These are phyloP conservation scores for Hippoglossus hippoglossus DNA, from an alignment of 2,797 vertebrate genomes.

Conservation along the genomic window DNA sequence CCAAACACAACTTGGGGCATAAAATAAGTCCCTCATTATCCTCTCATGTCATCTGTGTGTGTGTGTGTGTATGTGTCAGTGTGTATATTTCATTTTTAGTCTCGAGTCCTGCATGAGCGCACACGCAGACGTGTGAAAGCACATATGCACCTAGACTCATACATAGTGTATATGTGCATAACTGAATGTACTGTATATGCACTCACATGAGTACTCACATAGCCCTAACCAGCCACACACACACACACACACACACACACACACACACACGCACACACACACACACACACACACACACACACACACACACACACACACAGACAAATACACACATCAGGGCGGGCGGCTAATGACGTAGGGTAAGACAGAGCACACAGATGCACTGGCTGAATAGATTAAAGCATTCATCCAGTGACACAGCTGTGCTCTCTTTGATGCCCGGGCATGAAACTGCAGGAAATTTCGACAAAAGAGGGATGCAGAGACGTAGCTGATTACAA, in stretches of 20 bases:
- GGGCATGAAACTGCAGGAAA: slow-evolving; percentile 75
- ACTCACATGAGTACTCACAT: slow-evolving; percentile 29
- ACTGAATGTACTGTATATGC: slow-evolving; percentile 19
- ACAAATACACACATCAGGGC: slow-evolving; percentile 20
- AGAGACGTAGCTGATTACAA: slow-evolving; percentile 43
- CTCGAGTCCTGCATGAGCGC: slow-evolving; percentile 17
- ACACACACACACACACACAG: slow-evolving; percentile 15
- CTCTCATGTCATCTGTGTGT: slow-evolving; percentile 24
- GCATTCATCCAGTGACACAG: slow-evolving; percentile 71
- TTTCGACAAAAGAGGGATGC: slow-evolving; percentile 63
- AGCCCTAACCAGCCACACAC: slow-evolving; percentile 3
- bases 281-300: slow-evolving; percentile 14
- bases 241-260: not conserved
- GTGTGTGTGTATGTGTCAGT: slow-evolving; percentile 13
- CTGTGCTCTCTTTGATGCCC: slow-evolving; percentile 75
- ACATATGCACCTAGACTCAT: slow-evolving; percentile 9
- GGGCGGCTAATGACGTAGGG: slow-evolving; percentile 62
- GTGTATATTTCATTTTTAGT: slow-evolving; percentile 27
- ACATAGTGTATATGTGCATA: slow-evolving; percentile 28
- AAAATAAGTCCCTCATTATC: slow-evolving; percentile 45
- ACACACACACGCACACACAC: slow-evolving; percentile 13
- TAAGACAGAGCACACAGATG: slow-evolving; percentile 69
- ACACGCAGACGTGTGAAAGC: slow-evolving; percentile 11
- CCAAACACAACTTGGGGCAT: slow-evolving; percentile 33
- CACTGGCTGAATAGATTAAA: slow-evolving; percentile 77